These are phyloP conservation scores for Apotomis betuletana DNA, from an alignment of 2,888 invertebrate species.

Conservation along the genomic window DNA sequence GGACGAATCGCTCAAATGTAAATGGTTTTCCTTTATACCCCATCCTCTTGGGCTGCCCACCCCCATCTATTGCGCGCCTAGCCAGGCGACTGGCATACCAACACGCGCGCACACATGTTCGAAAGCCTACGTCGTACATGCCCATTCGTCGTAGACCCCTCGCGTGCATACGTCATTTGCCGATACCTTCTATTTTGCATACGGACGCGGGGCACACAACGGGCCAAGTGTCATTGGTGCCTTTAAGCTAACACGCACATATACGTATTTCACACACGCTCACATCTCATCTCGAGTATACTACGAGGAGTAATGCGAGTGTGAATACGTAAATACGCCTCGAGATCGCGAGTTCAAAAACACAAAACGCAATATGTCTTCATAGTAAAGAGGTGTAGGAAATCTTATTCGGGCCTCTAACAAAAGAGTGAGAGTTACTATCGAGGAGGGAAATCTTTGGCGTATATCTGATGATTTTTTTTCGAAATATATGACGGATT, in stretches of 20 bases:
- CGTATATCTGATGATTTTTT: conserved; percentile 64
- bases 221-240: conserved; percentile 67
- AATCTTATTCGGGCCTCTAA: conserved; percentile 74
- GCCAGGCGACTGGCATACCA: conserved; percentile 81
- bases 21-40: conserved; percentile 85
- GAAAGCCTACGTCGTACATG: conserved; percentile 75
- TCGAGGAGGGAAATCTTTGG: conserved; percentile 66
- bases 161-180: conserved; percentile 74
- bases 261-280: conserved; percentile 66
- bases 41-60: conserved; percentile 80
- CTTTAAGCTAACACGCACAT: conserved; percentile 73
- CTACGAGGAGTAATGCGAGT: conserved; percentile 80
- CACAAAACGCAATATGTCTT: conserved; percentile 83
- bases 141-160: conserved; percentile 70
- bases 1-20: conserved; percentile 85
- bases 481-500: conserved; percentile 57
- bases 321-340: conserved; percentile 82
- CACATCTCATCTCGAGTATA: conserved; percentile 77
- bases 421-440: conserved; percentile 72
- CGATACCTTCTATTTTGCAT: conserved; percentile 65
- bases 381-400: conserved; percentile 71
- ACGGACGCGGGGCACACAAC: conserved; percentile 55
- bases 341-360: conserved; percentile 82
- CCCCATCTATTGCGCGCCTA: conserved; percentile 82
- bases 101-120: conserved; percentile 76